Base-by-base conservation (phyloP, 2,888 invertebrate species). In the Venusia cambrica region DNA sequence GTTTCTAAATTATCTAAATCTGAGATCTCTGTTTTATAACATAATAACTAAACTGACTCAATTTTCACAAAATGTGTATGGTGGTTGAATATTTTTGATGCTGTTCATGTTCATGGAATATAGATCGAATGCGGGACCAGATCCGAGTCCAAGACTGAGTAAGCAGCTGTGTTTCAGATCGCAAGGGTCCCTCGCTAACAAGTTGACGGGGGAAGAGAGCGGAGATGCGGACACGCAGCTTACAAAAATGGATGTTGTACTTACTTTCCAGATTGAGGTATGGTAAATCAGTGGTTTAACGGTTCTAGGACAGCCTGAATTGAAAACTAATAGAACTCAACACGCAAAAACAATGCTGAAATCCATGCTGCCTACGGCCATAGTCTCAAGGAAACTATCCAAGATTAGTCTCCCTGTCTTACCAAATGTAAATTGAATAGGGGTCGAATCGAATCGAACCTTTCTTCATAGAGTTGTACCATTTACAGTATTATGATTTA, bases 161-260 rank as follows among this genome's bases (percentile, higher is more conserved):
- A 88, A 88, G 88, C 88, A 88, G 88, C 87, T 88, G 72, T 88
- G 88, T 88, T 88, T 91, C 78, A 94, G 95, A 90, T 94, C 95
- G 49, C 96, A 96, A 91, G 94, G 95, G 72, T 96, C 96, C 65
- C 90, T 97, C 84, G 95, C 94, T 52, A 87, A 87, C 73, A 96
- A 97, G 87, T 89, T 97, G 80, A 98, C 98, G 76, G 98, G 98
- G 65, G 96, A 97, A 50, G 97, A 98, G 74, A 94, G 96, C 25
- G 97, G 97, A 33, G 98, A 99, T 75, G 95, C 94, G 60, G 98
- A 99, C 79, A 94, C 97, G 26, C 95, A 96, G 67, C 91, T 99
- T 45, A 97, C 98, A 51, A 99, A 99, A 91, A 92, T 97, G 89
- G 99, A 99, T 89, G 98, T 99, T 57, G 97, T 98, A 35, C 91